phyloP scores from a whole-genome alignment of 2,888 invertebrate species.

The Eupithecia subumbrata region DNA sequence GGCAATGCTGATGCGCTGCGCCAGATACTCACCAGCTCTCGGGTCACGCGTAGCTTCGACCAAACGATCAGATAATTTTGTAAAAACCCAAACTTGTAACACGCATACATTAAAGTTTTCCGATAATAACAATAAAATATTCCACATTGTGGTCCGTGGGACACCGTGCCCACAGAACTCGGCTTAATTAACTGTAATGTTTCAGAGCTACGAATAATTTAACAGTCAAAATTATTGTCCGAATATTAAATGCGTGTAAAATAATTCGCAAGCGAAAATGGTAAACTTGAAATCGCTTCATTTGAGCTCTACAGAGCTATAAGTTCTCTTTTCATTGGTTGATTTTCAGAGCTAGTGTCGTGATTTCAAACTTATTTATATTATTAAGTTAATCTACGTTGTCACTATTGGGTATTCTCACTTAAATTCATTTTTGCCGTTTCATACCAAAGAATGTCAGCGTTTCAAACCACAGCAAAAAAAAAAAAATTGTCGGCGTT shows the following conservation, averaged over 20 bases:
- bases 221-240: conserved; percentile 28
- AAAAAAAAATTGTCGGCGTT: too few relatives aligned
- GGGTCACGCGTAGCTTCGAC: too few relatives aligned
- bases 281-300: not conserved
- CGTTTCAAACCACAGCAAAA: too few relatives aligned
- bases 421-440: too few relatives aligned
- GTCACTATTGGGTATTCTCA: too few relatives aligned
- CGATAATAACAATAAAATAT: conserved; percentile 28
- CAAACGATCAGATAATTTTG: too few relatives aligned
- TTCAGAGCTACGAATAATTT: conserved; percentile 32
- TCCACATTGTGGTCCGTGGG: conserved; percentile 24
- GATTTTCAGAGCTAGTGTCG: not conserved
- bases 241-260: conserved; percentile 9
- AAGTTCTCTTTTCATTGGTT: not conserved
- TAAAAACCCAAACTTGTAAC: too few relatives aligned
- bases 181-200: conserved; percentile 39
- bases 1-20: too few relatives aligned
- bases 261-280: conserved; percentile 5
- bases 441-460: too few relatives aligned
- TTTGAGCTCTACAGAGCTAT: not conserved
- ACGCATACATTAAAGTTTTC: conserved; percentile 9
- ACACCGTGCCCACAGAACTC: not conserved
- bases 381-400: too few relatives aligned
- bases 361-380: not conserved
- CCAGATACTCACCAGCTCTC: too few relatives aligned